A percentile compares a stretch with the other conserved stretches of the same genome.
Conservation (phyloP, 2,888 invertebrate genomes). For the Zaprionus bogoriensis region DNA sequence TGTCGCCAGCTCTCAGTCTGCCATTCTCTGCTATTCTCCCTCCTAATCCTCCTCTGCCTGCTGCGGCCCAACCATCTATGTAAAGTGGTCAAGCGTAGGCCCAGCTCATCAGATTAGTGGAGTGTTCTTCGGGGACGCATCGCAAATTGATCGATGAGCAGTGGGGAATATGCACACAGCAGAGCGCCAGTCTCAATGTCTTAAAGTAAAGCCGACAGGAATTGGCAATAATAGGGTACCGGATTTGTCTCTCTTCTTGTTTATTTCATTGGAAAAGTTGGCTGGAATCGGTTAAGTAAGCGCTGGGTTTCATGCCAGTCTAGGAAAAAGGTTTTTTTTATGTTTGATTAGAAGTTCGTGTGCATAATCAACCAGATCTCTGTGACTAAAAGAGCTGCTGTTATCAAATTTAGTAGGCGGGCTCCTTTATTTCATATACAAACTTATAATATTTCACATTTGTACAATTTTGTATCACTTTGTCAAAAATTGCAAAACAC, state of each 20-base stretch:
- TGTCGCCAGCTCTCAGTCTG: conserved; percentile 6
- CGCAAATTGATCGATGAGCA: conserved; percentile 64
- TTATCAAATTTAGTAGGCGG: not conserved
- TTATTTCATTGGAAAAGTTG: not conserved
- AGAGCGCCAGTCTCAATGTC: conserved; percentile 3
- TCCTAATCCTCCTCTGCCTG: not conserved
- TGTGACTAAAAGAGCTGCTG: not conserved
- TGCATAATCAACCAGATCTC: not conserved
- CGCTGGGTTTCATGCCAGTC: not conserved
- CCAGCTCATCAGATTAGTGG: conserved; percentile 38
- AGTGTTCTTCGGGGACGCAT: conserved; percentile 35
- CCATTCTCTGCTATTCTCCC: not conserved
- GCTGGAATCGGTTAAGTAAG: not conserved
- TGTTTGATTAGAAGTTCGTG: too few relatives aligned
- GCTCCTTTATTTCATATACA: not conserved
- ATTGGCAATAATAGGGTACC: conserved; percentile 11
- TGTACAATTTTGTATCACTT: too few relatives aligned
- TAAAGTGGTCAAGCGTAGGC: conserved; percentile 35
- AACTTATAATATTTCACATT: too few relatives aligned
- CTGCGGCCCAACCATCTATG: conserved; percentile 62
- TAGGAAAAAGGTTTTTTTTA: too few relatives aligned
- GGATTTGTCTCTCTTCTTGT: not conserved
- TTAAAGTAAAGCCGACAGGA: not conserved
- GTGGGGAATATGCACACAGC: conserved; percentile 12
- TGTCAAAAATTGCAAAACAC: too few relatives aligned